These are phyloP conservation scores for Sphenopsis melanotis DNA, from an alignment of 2,797 vertebrate species.

Conservation along the genomic window DNA sequence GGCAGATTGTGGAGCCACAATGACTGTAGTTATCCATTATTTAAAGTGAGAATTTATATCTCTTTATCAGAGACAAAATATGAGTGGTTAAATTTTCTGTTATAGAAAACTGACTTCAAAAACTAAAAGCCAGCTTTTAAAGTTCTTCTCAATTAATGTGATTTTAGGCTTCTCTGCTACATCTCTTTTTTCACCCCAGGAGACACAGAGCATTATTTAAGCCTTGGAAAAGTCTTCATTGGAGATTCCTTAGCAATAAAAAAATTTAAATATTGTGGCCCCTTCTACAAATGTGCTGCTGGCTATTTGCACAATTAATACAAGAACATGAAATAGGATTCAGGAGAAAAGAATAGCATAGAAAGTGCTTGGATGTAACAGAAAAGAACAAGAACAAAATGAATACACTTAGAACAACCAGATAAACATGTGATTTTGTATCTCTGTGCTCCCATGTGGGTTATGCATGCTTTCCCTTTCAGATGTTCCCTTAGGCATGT, in stretches of 20 bases:
- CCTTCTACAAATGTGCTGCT: neutral
- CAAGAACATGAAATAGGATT: neutral
- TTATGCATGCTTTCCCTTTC: neutral
- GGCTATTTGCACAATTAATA: neutral
- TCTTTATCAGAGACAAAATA: neutral
- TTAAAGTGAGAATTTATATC: neutral
- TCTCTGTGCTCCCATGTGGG: neutral
- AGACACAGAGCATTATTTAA: neutral
- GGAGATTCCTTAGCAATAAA: neutral
- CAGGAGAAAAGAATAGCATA: neutral
- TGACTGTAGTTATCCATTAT: neutral
- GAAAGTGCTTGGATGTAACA: neutral
- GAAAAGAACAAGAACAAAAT: neutral
- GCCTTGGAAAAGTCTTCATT: neutral
- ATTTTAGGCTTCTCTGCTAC: neutral
- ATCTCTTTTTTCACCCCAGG: neutral
- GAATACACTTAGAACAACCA: neutral
- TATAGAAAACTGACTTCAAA: neutral
- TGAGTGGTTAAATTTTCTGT: neutral
- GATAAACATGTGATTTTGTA: neutral
- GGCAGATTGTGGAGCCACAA: neutral
- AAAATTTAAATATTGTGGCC: neutral
- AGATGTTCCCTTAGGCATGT: neutral
- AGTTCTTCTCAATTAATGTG: neutral
- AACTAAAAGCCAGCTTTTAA: neutral